Conservation (phyloP, 2,113 vertebrate genomes). For the Neoarius graeffei region DNA sequence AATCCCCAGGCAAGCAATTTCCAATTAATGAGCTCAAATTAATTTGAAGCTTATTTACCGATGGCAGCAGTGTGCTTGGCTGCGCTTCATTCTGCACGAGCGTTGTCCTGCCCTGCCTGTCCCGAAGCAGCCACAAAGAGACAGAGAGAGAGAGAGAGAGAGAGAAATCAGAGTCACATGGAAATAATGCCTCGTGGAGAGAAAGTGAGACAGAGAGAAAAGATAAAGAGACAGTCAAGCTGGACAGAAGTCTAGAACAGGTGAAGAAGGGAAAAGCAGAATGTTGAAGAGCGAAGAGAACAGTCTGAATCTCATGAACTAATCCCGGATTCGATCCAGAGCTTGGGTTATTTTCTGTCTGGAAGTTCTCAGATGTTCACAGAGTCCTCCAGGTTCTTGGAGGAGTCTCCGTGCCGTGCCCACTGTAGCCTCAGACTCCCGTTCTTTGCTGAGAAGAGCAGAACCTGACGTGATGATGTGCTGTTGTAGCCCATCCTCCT, state of each 20-base stretch:
- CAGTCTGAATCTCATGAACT: neutral
- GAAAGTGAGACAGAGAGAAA: slow-evolving; percentile 21
- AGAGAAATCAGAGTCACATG: neutral
- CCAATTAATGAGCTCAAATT: slow-evolving; percentile 75
- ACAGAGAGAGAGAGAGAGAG: slow-evolving; percentile 21
- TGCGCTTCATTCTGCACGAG: slow-evolving; percentile 44
- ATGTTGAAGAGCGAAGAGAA: neutral
- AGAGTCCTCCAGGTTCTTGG: too few species aligned
- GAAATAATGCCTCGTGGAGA: neutral
- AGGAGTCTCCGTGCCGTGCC: too few species aligned
- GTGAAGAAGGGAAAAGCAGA: neutral
- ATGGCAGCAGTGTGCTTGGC: slow-evolving; percentile 63
- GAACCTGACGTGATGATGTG: neutral
- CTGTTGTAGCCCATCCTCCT: neutral
- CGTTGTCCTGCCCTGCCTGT: slow-evolving; percentile 36
- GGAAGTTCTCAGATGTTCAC: neutral
- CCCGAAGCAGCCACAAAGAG: neutral
- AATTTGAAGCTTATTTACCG: slow-evolving; percentile 70
- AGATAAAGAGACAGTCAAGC: neutral
- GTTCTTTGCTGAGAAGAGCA: neutral
- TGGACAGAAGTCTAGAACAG: slow-evolving; percentile 16
- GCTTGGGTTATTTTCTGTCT: neutral
- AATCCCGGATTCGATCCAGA: neutral
- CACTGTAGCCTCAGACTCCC: neutral
- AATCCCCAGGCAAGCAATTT: slow-evolving; percentile 67